Percentiles rank a stretch among this genome's conserved stretches.
These are phyloP conservation scores for Megaptera novaeangliae DNA, from an alignment of 2,113 vertebrate species.

Conservation along the genomic window DNA sequence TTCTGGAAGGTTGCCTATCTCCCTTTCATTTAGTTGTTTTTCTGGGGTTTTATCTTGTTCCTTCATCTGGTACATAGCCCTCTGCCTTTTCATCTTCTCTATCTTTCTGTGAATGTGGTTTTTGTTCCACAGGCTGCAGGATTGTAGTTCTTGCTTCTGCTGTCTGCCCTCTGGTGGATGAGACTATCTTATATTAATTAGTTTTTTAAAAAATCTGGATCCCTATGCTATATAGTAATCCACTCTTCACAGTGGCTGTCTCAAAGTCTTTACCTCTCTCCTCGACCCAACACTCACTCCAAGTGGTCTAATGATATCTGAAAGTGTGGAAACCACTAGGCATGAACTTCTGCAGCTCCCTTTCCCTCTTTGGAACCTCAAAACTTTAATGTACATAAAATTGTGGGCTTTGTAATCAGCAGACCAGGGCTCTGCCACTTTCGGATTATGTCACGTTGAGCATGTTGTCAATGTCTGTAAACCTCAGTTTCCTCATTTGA, in stretches of 20 bases:
- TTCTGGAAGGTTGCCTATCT: no score
- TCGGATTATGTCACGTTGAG: not conserved
- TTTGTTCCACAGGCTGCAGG: no score
- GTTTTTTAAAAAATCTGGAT: not conserved
- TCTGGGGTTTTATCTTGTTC: no score
- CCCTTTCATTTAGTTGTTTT: no score
- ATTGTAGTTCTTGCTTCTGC: no score
- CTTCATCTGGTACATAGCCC: no score
- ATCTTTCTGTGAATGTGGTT: no score
- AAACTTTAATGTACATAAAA: not conserved
- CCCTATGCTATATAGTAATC: not conserved
- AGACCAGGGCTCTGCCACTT: not conserved
- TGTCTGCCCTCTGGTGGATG: no score
- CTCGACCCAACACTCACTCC: not conserved
- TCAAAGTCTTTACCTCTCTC: not conserved
- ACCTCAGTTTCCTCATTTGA: not conserved
- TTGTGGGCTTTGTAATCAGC: not conserved
- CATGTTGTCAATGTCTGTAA: not conserved
- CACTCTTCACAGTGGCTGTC: not conserved
- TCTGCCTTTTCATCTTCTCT: no score
- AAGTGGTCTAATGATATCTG: not conserved
- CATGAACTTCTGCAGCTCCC: not conserved
- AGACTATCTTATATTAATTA: not conserved
- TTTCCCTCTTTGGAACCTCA: not conserved
- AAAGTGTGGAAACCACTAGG: not conserved